These are phyloP conservation scores for Gallinago nigripennis DNA, from an alignment of 2,797 vertebrate species.

Conservation along the genomic window DNA sequence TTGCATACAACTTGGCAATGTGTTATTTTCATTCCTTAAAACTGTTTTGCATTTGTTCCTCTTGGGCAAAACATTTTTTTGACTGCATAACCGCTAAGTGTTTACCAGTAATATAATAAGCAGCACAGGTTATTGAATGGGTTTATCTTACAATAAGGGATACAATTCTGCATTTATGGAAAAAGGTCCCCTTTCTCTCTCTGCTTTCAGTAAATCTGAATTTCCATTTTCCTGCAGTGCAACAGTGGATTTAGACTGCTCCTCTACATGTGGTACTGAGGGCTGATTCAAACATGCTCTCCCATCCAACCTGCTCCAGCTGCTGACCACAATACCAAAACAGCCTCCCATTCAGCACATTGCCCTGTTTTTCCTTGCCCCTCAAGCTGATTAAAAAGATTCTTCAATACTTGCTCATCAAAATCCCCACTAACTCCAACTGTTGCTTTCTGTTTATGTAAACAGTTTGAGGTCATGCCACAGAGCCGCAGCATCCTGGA, in stretches of 20 bases:
- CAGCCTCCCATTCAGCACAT: background rate
- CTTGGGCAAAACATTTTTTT: constrained; percentile 14
- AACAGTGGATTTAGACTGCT: background rate
- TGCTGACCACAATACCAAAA: background rate
- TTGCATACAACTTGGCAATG: background rate
- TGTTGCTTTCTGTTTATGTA: background rate
- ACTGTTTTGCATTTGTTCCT: constrained; percentile 2
- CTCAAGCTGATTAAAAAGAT: background rate
- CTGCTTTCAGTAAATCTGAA: background rate
- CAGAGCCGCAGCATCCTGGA: background rate
- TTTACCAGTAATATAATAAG: constrained; percentile 21
- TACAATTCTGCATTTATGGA: background rate
- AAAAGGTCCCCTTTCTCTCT: background rate
- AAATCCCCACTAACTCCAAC: background rate
- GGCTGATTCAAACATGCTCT: background rate
- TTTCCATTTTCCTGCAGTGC: background rate
- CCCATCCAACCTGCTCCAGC: background rate
- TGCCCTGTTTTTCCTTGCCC: background rate
- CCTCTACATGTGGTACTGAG: background rate
- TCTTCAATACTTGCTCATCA: background rate
- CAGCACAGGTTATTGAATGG: background rate
- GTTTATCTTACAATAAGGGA: background rate
- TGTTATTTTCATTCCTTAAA: background rate
- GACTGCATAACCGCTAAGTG: background rate
- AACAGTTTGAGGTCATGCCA: background rate